Evolutionary conservation across 1,140 invertebrate genomes (phyloP), one percentile per base, ranked within the genome.

Genomic region (Tribolium madens): DNA sequence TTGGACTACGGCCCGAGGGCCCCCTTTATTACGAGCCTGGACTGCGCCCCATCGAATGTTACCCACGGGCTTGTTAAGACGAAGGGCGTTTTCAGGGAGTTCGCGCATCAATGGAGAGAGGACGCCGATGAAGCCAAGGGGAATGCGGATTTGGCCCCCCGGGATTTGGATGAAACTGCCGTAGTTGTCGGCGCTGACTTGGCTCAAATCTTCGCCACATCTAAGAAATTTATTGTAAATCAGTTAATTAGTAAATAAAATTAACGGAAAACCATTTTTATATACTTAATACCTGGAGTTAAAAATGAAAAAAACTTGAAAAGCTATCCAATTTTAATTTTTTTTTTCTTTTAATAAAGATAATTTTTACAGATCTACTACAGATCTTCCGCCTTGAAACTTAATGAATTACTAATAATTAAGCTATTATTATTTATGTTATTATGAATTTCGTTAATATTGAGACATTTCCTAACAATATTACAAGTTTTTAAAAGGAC

Each of bases 121-220:
- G 1, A 92, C 88, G 0, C 91, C 90, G 1, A 91, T 88, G 81
- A 88, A 91, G 46, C 91, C 91, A 12, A 91, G 82, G 0, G 91
- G 91, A 9, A 93, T 88, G 15, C 88, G 84, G 0, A 91, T 88
- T 64, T 87, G 88, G n/a, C 91, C 91, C 1, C 91, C 91, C 1
- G 91, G 91, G n/a, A 93, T 87, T 82, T 89, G 87, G 42, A 92
- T 89, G 70, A 88, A 90, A 71, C 89, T 90, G 10, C 92, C 91
- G 78, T 90, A 92, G 71, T 91, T 90, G 84, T 91, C 89, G 0
- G 91, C 91, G 42, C 91, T 91, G 10, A 92, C 88, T 7, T 91
- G 79, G 5, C 88, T 90, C 7, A 92, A 83, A 82, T 92, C 90
- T 68, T 92, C 91, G 0, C 91, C 91, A 69, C 88, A 89, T 69